Evolutionary conservation across 2,888 invertebrate species (phyloP).

Genomic region (Tillus elongatus): DNA sequence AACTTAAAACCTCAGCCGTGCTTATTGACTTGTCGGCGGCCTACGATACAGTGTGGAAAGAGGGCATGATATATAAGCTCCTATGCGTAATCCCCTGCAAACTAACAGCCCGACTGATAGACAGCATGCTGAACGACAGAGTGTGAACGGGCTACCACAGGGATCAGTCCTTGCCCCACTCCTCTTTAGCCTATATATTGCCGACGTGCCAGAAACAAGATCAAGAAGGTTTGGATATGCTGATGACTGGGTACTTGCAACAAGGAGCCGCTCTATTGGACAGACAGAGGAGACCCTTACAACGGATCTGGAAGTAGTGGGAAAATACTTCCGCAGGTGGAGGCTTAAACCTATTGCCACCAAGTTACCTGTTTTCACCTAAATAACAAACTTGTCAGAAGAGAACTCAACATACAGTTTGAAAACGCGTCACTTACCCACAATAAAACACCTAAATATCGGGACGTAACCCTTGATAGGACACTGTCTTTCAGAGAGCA

Average conservation of each 20-base stretch:
- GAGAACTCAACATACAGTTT: too few species aligned
- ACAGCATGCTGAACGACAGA: constrained; percentile 7
- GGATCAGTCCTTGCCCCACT: constrained; percentile 11
- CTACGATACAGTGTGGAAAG: constrained; percentile 10
- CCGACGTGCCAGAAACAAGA: constrained; percentile 15
- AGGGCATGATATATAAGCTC: constrained; percentile 12
- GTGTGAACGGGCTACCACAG: constrained; percentile 9
- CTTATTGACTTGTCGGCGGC: constrained; percentile 12
- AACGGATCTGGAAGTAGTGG: constrained; percentile 6
- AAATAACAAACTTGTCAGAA: constrained; percentile 9
- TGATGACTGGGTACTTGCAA: constrained; percentile 14
- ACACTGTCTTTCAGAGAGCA: constrained; percentile 18
- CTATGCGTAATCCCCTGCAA: constrained; percentile 13
- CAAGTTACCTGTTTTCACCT: constrained; percentile 5
- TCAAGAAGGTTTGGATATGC: constrained; percentile 17
- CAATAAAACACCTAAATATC: constrained; percentile 17
- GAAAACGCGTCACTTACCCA: constrained; percentile 12
- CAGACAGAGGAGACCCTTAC: constrained; percentile 9
- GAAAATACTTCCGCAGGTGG: constrained; percentile 12
- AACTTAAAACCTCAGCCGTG: constrained; percentile 11
- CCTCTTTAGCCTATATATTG: constrained; percentile 15
- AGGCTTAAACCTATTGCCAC: constrained; percentile 12
- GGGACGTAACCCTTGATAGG: constrained; percentile 17
- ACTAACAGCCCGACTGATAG: constrained; percentile 12
- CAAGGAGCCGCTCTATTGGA: constrained; percentile 10